Percentiles rank a stretch among this genome's conserved stretches.
These are phyloP conservation scores for Xylocopa sonorina DNA, from an alignment of 1,140 invertebrate species.

Conservation along the genomic window DNA sequence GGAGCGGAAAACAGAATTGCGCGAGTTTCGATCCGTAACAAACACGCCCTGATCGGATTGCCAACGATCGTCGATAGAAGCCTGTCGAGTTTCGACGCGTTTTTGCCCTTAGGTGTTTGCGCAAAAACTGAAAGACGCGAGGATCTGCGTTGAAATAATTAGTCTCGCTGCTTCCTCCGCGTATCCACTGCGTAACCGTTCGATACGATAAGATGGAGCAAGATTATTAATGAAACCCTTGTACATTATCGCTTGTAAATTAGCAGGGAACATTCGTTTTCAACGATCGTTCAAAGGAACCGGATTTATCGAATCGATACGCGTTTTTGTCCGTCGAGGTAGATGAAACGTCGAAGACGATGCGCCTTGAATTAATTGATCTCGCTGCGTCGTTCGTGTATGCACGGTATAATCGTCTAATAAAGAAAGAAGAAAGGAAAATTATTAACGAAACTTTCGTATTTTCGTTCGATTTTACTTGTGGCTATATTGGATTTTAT, in stretches of 20 bases:
- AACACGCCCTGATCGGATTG: background rate
- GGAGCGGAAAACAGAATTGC: background rate
- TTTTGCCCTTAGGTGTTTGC: no score
- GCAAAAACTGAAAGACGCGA: no score
- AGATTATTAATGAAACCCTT: no score
- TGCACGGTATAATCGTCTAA: background rate
- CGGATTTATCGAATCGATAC: background rate
- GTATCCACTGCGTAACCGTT: no score
- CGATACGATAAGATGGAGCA: no score
- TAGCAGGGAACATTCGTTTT: no score
- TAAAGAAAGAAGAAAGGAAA: background rate
- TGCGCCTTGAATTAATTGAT: slow-evolving; percentile 1
- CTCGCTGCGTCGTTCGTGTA: background rate
- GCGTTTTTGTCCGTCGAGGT: background rate
- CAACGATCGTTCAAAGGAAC: no score
- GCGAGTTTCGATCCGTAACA: background rate
- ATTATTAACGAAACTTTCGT: background rate
- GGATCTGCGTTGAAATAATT: no score
- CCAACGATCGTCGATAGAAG: background rate
- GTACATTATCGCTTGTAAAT: no score
- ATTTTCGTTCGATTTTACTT: slow-evolving; percentile 30
- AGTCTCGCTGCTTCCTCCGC: no score
- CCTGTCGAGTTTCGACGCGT: background rate
- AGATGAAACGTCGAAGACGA: background rate
- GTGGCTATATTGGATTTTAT: slow-evolving; percentile 25